These are phyloP conservation scores for Rhyzopertha dominica DNA, from an alignment of 1,140 invertebrate genomes.

Conservation along the genomic window DNA sequence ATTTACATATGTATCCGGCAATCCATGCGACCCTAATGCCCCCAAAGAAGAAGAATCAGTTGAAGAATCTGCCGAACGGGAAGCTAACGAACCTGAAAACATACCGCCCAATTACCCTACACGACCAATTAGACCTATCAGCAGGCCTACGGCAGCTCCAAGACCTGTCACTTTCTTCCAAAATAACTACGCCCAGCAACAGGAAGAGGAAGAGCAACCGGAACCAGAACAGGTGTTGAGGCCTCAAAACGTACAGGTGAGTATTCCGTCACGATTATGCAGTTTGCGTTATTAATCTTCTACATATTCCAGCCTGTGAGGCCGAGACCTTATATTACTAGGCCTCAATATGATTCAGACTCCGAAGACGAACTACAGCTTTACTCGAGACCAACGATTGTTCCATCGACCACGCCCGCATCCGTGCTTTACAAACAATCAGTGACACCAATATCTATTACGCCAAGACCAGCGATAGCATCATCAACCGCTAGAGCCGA, in stretches of 20 bases:
- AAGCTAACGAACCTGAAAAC: slow-evolving; percentile 52
- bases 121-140: slow-evolving; percentile 47
- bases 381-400: slow-evolving; percentile 42
- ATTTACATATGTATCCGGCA: slow-evolving; percentile 88
- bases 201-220: slow-evolving; percentile 55
- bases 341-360: slow-evolving; percentile 36
- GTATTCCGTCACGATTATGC: background rate
- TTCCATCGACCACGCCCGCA: slow-evolving; percentile 36
- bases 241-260: slow-evolving; percentile 38
- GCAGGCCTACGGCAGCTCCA: slow-evolving; percentile 49
- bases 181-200: slow-evolving; percentile 56
- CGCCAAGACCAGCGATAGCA: slow-evolving; percentile 48
- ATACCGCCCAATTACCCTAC: slow-evolving; percentile 63
- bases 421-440: slow-evolving; percentile 46
- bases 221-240: slow-evolving; percentile 53
- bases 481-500: slow-evolving; percentile 54
- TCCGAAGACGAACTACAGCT: slow-evolving; percentile 25
- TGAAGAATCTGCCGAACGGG: slow-evolving; percentile 49
- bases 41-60: slow-evolving; percentile 60
- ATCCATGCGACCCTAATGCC: slow-evolving; percentile 79
- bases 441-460: slow-evolving; percentile 45
- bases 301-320: slow-evolving; percentile 37
- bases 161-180: slow-evolving; percentile 62
- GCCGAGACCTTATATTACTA: slow-evolving; percentile 33
- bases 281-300: background rate